Base-by-base conservation (phyloP, 1,140 invertebrate species). In the Catajapyx aquilonaris region DNA sequence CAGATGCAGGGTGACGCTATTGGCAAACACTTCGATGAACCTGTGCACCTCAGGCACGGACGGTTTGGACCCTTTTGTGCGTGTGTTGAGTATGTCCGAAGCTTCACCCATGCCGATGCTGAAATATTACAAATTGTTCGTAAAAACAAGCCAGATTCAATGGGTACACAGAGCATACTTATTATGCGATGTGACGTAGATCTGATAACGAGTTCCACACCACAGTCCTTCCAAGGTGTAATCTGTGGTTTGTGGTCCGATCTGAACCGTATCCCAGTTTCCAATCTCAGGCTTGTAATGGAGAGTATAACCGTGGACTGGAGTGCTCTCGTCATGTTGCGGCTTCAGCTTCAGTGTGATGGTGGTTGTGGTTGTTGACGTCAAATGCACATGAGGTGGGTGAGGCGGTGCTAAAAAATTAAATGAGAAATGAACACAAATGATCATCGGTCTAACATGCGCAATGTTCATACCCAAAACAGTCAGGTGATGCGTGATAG, bases 231-330 rank as follows among this genome's bases (percentile, higher is more conserved):
- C 83, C 37, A 91, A 60, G 22, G 76, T 84, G 55, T 85, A 83
- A 35, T 83, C 83, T 34, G 79, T 71, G 20, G 73, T 73, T 46
- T 71, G 73, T 40, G 74, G 71, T 25, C 40, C 57, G 30, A 79
- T 73, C 60, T 84, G 80, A 35, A 75, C 68, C 21, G 77, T 81
- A 57, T 86, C 80, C 83, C 81, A 87, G 49, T 90, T 83, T 19
- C 84, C 84, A 49, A 85, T 88, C 60, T 88, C 86, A 19, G 76
- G 80, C 54, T 88, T 88, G 60, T 85, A 90, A 51, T 85, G 79
- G 41, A 90, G 69, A n/a, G 81, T 86, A 52, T 86, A 85, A 0
- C 83, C 83, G 41, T 81, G 76, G 41, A 81, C 67, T 9, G 76
- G 76, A 30, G 76, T 74, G 20, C 65, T 71, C 43, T 81, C 77